Conservation (phyloP, 2,888 invertebrate species). For the Chloroclystis v-ata region DNA sequence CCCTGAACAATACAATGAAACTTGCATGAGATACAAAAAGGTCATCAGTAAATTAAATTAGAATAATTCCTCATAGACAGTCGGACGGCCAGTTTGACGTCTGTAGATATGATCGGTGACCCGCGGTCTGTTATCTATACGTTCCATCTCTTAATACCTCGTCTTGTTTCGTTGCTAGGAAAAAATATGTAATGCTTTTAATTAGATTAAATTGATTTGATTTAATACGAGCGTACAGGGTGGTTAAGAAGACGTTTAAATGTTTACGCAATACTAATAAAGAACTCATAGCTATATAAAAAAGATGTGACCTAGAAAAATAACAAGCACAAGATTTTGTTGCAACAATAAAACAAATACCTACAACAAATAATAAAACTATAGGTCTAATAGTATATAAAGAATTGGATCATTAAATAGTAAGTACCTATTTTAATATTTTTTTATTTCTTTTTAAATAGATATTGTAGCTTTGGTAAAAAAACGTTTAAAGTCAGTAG, state of each 20-base stretch:
- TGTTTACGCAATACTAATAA: too few species aligned
- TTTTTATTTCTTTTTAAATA: too few species aligned
- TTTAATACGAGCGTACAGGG: conserved; percentile 36
- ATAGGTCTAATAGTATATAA: too few species aligned
- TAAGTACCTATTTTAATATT: too few species aligned
- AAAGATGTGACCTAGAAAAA: too few species aligned
- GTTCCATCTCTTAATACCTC: conserved; percentile 71
- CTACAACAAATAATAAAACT: too few species aligned
- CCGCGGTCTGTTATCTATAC: conserved; percentile 67
- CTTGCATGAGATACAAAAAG: conserved; percentile 58
- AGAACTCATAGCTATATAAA: too few species aligned
- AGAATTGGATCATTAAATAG: too few species aligned
- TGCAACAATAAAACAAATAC: too few species aligned
- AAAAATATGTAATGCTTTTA: conserved; percentile 77
- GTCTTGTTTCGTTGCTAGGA: conserved; percentile 72
- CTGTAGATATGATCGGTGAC: conserved; percentile 72
- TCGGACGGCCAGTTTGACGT: conserved; percentile 72
- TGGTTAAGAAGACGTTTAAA: neutral
- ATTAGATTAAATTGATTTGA: conserved; percentile 78
- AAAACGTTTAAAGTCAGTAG: too few species aligned
- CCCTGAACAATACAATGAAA: conserved; percentile 58
- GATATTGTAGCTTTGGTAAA: too few species aligned
- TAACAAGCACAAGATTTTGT: too few species aligned
- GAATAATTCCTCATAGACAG: conserved; percentile 70
- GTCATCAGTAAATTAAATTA: conserved; percentile 76